phyloP scores from a whole-genome alignment of 2,888 invertebrate genomes.

The Octonoba sinensis region DNA sequence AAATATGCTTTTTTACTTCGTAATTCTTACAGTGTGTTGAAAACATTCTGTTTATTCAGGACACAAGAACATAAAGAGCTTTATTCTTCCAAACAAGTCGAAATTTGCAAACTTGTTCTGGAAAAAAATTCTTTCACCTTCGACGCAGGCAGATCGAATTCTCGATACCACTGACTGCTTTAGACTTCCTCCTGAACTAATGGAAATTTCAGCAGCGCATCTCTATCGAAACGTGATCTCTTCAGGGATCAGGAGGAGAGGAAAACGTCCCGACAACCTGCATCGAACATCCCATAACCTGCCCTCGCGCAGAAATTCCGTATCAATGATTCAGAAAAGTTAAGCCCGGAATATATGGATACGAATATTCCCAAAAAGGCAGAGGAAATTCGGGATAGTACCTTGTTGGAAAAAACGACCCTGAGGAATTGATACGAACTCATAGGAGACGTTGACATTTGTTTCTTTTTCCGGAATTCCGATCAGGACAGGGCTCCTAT shows the following conservation, averaged over 20 bases:
- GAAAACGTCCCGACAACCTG: slow-evolving; percentile 5
- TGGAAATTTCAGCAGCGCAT: slow-evolving; percentile 48
- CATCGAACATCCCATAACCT: slow-evolving; percentile 53
- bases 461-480: slow-evolving; percentile 47
- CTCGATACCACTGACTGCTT: slow-evolving; percentile 38
- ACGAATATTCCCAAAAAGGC: slow-evolving; percentile 25
- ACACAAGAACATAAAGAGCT: too few species aligned
- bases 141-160: slow-evolving; percentile 35
- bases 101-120: too few species aligned
- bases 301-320: slow-evolving; percentile 32
- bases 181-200: slow-evolving; percentile 41
- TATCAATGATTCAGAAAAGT: slow-evolving; percentile 55
- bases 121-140: too few species aligned
- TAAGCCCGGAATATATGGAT: slow-evolving; percentile 58
- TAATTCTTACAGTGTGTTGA: too few species aligned
- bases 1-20: too few species aligned
- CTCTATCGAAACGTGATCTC: slow-evolving; percentile 16
- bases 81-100: too few species aligned
- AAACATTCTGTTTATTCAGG: too few species aligned
- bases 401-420: slow-evolving; percentile 38
- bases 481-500: slow-evolving; percentile 37
- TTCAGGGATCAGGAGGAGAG: slow-evolving; percentile 6
- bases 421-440: slow-evolving; percentile 49
- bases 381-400: slow-evolving; percentile 18
- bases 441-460: slow-evolving; percentile 21